A percentile compares a stretch with the other conserved stretches of the same genome.
Conservation (phyloP, 1,140 invertebrate species). For the Meloidogyne floridensis region DNA sequence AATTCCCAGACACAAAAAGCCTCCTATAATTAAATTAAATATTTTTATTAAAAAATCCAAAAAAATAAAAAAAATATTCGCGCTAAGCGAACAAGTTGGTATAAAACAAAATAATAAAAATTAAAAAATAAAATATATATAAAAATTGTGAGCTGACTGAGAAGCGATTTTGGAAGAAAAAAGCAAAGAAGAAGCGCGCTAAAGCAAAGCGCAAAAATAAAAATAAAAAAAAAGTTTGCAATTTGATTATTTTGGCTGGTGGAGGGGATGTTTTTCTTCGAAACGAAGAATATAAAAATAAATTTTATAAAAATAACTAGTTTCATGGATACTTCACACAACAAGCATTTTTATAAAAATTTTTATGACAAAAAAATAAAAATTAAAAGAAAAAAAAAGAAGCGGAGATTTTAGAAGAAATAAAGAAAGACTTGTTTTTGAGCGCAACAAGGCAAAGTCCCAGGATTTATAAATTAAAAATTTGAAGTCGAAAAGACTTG, state of each 20-base stretch:
- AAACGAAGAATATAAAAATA: neutral
- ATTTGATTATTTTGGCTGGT: neutral
- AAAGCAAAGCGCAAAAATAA: neutral
- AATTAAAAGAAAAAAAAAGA: neutral
- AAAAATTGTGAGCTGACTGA: neutral
- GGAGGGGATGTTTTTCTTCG: neutral
- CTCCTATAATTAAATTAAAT: neutral
- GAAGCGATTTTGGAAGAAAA: neutral
- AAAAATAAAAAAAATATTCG: neutral
- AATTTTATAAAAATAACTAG: neutral
- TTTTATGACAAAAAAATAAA: slow-evolving; percentile 6
- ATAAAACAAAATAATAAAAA: neutral
- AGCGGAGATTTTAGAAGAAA: neutral
- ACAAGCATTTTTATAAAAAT: neutral
- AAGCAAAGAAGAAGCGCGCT: neutral
- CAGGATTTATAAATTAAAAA: too few relatives aligned
- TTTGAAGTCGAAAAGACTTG: too few relatives aligned
- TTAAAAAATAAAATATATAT: neutral
- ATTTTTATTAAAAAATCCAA: neutral
- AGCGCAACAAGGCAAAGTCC: neutral
- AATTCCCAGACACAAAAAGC: neutral
- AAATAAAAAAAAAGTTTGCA: neutral
- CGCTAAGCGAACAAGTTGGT: slow-evolving; percentile 1
- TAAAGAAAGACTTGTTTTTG: neutral
- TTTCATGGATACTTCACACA: slow-evolving; percentile 6